These are phyloP conservation scores for Epiblema foenella DNA, from an alignment of 2,888 invertebrate species.

Conservation along the genomic window DNA sequence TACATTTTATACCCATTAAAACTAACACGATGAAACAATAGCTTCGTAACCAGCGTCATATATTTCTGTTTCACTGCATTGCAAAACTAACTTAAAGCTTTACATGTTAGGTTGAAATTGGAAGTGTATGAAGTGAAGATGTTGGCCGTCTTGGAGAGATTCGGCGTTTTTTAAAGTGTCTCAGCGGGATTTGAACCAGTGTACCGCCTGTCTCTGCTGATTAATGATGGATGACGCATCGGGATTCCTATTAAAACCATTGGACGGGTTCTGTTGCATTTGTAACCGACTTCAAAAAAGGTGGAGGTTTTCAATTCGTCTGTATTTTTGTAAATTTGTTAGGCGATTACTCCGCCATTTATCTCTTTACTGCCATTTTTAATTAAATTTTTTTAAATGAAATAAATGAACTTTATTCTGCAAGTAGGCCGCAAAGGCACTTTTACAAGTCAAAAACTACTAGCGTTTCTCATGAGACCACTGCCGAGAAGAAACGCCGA, in stretches of 20 bases:
- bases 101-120: not conserved
- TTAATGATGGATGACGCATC: conserved; percentile 31
- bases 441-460: too few species aligned
- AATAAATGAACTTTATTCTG: too few species aligned
- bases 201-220: conserved; percentile 16
- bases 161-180: conserved; percentile 6
- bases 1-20: not conserved
- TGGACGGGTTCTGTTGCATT: conserved; percentile 5
- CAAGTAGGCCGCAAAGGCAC: too few species aligned
- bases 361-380: too few species aligned
- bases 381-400: too few species aligned
- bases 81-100: not conserved
- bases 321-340: too few species aligned
- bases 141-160: not conserved
- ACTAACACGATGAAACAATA: not conserved
- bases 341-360: too few species aligned
- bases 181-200: conserved; percentile 22
- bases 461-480: too few species aligned
- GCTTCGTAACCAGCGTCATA: too few species aligned
- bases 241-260: not conserved
- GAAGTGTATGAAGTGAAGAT: not conserved
- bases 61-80: not conserved
- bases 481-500: too few species aligned
- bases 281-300: too few species aligned
- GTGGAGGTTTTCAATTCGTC: too few species aligned